Percentiles rank a stretch among this genome's conserved stretches.
These are phyloP conservation scores for Pelecanoides urinatrix DNA, from an alignment of 2,113 vertebrate genomes.

Conservation along the genomic window DNA sequence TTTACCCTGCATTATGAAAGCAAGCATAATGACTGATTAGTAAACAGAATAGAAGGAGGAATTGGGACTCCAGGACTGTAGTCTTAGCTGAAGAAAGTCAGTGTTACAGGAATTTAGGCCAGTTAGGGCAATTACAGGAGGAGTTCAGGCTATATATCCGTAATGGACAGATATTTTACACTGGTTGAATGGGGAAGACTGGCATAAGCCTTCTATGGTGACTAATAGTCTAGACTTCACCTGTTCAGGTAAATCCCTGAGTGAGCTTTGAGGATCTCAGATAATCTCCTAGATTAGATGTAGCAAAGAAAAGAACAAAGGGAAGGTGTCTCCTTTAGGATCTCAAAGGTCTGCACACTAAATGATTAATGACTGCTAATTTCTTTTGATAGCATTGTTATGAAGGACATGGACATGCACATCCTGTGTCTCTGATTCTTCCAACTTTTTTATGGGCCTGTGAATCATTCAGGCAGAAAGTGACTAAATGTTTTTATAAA, in stretches of 20 bases:
- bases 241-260: neutral
- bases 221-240: neutral
- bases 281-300: neutral
- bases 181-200: neutral
- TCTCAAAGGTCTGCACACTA: neutral
- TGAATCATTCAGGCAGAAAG: neutral
- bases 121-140: neutral
- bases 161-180: neutral
- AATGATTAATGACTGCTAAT: neutral
- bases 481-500: neutral
- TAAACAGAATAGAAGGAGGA: neutral
- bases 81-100: neutral
- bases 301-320: neutral
- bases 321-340: neutral
- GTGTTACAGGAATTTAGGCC: neutral
- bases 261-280: neutral
- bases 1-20: neutral
- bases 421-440: neutral
- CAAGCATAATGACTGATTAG: neutral
- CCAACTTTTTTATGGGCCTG: neutral
- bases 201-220: neutral
- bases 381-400: neutral
- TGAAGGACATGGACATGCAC: neutral
- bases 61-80: neutral
- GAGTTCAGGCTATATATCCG: neutral